A percentile compares a stretch with the other conserved stretches of the same genome.
Evolutionary conservation across 2,888 invertebrate species (phyloP).

Genomic region (Ormyrus rosae): DNA sequence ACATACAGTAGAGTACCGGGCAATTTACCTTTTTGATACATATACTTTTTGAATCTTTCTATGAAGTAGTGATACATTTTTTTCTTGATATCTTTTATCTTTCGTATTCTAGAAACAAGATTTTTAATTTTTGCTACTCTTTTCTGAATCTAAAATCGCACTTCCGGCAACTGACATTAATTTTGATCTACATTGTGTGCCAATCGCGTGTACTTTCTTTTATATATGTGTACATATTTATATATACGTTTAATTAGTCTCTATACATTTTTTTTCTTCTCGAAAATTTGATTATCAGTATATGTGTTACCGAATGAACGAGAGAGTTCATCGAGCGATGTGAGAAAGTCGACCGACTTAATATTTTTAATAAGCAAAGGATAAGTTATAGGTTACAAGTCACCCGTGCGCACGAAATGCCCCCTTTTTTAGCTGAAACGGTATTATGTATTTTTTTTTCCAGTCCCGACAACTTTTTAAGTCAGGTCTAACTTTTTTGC

Average conservation of each 20-base stretch:
- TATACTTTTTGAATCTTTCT: background rate
- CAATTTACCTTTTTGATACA: slow-evolving; percentile 9
- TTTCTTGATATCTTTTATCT: slow-evolving; percentile 43
- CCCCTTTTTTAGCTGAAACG: background rate
- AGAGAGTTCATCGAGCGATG: slow-evolving; percentile 41
- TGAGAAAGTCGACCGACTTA: slow-evolving; percentile 40
- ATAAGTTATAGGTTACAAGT: background rate
- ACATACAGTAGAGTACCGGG: slow-evolving; percentile 24
- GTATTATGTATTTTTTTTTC: background rate
- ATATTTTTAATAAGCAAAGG: slow-evolving; percentile 21
- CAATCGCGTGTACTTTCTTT: slow-evolving; percentile 36
- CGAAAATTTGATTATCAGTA: background rate
- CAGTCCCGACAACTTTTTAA: background rate
- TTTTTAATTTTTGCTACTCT: slow-evolving; percentile 16
- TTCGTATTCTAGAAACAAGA: slow-evolving; percentile 19
- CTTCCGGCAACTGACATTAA: slow-evolving; percentile 51
- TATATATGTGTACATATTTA: slow-evolving; percentile 37
- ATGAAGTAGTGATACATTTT: slow-evolving; percentile 22
- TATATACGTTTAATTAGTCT: slow-evolving; percentile 27
- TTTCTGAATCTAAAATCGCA: slow-evolving; percentile 54
- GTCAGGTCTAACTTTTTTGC: slow-evolving; percentile 5
- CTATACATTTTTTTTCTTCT: slow-evolving; percentile 3
- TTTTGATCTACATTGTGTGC: slow-evolving; percentile 19
- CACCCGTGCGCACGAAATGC: slow-evolving; percentile 11
- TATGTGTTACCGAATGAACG: slow-evolving; percentile 9